Base-by-base conservation (phyloP, 30 jellyfish, hydroid and myxozoan genomes). In the Pelagia noctiluca region DNA sequence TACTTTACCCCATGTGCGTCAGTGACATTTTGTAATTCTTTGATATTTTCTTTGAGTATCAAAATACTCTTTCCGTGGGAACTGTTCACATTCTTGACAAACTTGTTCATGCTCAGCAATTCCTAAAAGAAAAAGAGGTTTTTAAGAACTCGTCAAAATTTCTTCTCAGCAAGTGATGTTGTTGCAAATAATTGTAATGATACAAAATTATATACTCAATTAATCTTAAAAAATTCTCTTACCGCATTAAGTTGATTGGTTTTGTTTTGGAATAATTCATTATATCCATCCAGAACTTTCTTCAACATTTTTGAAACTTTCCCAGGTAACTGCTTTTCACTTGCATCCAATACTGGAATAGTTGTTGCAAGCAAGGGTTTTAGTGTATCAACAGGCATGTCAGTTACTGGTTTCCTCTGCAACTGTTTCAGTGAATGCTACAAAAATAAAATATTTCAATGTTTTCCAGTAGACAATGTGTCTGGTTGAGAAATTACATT, bases 221-320 rank as follows among this genome's bases (percentile, higher is more conserved):
- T 35, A 18, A 13, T 62, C 38, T 1, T 38, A 21, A 3, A 3
- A 8, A 24, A 21, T 23, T 11, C 26, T 35, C 74, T 2, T 50
- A 82, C 92, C 82, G 35, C 3, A 37, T 42, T 33, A 18, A 82
- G 60, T 23, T 68, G 77, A 3, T 61, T 71, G 74, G 92, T 67
- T 70, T 82, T 82, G 72, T 82, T 82, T 60, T 69, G 54, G 75
- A 82, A 68, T 1, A 82, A 30, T 36, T 82, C 92, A 70, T 80
- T 69, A 50, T 82, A 82, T 23, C 92, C 92, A 82, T 53, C 47
- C 46, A 82, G 85, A 69, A 82, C 76, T 49, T 69, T 69, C 36
- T 69, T 82, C 79, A 82, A 11, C 53, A 82, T 38, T 24, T 18
- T 54, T 0, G 92, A 35, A 21, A 82, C 72, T 61, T 82, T 82